Evolutionary conservation across 2,797 vertebrate genomes (phyloP).

Genomic region (Macropodus opercularis): DNA sequence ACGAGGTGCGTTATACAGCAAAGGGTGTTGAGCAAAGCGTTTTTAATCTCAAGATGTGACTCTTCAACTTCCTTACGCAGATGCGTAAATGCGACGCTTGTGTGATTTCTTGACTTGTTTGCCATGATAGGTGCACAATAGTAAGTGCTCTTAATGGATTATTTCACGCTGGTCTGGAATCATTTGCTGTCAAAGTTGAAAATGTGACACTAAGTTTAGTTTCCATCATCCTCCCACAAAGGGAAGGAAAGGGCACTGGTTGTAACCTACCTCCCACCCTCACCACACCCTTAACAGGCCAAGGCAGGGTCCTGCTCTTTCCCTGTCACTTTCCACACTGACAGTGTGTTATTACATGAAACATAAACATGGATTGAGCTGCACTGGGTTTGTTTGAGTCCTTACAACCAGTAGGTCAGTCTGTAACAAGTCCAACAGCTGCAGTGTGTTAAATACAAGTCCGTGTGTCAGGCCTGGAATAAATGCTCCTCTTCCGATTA

Average conservation of each 20-base stretch:
- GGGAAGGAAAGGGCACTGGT: conserved; percentile 75
- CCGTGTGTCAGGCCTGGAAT: no score
- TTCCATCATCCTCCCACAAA: conserved; percentile 76
- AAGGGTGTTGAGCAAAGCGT: background rate
- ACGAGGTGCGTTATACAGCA: no score
- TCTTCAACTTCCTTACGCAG: no score
- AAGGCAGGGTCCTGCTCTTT: conserved; percentile 61
- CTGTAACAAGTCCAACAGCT: no score
- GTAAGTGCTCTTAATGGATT: background rate
- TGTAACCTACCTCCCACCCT: conserved; percentile 42
- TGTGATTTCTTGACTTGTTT: background rate
- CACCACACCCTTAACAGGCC: conserved; percentile 67
- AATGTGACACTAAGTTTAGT: conserved; percentile 52
- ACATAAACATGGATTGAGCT: no score
- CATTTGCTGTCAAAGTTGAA: conserved; percentile 36
- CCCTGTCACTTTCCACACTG: conserved; percentile 62
- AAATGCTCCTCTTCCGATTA: no score
- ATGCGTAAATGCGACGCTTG: background rate
- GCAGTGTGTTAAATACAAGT: no score
- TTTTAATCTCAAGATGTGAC: no score
- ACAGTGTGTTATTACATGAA: no score
- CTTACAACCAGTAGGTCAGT: no score
- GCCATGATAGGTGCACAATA: background rate
- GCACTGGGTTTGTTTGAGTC: no score
- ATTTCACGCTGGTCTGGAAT: conserved; percentile 10